A percentile compares a stretch with the other conserved stretches of the same genome.
Evolutionary conservation across 2,797 vertebrate genomes (phyloP).

Genomic region (Trichosurus vulpecula): DNA sequence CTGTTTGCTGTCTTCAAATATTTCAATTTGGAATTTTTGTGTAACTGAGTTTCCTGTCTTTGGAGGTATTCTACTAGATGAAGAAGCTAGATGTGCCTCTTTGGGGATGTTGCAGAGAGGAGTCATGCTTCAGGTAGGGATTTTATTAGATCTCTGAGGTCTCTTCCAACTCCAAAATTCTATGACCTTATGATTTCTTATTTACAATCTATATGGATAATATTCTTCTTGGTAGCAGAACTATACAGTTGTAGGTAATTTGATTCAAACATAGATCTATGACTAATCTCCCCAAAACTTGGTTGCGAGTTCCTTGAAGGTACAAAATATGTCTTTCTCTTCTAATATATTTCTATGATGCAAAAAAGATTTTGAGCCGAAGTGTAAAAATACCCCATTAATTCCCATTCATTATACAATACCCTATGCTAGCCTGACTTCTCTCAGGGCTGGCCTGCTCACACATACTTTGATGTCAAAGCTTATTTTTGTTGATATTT

Average conservation of each 20-base stretch:
- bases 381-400: background rate
- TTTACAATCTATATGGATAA: background rate
- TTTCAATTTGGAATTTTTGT: background rate
- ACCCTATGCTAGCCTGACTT: background rate
- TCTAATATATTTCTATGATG: background rate
- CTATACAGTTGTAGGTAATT: background rate
- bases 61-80: background rate
- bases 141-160: background rate
- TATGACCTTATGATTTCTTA: background rate
- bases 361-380: background rate
- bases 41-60: background rate
- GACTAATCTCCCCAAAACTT: background rate
- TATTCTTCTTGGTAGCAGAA: background rate
- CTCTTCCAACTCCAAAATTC: background rate
- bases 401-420: background rate
- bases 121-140: background rate
- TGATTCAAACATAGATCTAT: background rate
- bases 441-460: background rate
- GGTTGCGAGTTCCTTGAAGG: background rate
- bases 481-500: constrained; percentile 10
- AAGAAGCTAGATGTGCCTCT: background rate
- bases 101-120: background rate
- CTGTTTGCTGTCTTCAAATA: background rate
- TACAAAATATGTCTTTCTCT: background rate
- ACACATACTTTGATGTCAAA: background rate